phyloP scores from a whole-genome alignment of 2,113 vertebrate genomes.

The Mionectes macconnelli region DNA sequence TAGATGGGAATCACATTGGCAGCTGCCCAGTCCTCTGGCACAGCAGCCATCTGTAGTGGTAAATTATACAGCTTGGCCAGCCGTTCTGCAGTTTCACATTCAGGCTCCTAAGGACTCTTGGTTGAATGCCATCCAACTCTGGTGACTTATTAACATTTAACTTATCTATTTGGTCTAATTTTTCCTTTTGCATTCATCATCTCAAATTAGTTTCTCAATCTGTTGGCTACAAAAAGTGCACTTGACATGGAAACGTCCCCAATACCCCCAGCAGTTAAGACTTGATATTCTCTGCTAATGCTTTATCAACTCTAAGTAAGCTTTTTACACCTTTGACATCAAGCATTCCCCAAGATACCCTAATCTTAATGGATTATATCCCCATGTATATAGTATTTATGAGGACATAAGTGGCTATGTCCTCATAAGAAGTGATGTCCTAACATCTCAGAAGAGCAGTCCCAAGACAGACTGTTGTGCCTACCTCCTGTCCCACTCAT shows the following conservation, averaged over 20 bases:
- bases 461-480: not conserved
- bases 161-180: not conserved
- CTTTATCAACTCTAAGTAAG: not conserved
- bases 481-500: not conserved
- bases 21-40: not conserved
- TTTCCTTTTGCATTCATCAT: not conserved
- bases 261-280: not conserved
- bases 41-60: not conserved
- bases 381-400: not conserved
- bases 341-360: not conserved
- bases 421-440: not conserved
- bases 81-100: not conserved
- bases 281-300: fast-evolving
- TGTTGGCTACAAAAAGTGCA: not conserved
- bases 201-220: not conserved
- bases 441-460: not conserved
- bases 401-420: not conserved
- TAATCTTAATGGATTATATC: not conserved
- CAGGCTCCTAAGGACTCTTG: not conserved
- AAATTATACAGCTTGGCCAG: not conserved
- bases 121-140: not conserved
- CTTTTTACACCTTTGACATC: not conserved
- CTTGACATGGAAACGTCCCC: not conserved
- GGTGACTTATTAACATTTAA: not conserved
- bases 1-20: not conserved